These are phyloP conservation scores for Menidia beryllina DNA, from an alignment of 2,113 vertebrate genomes.

Conservation along the genomic window DNA sequence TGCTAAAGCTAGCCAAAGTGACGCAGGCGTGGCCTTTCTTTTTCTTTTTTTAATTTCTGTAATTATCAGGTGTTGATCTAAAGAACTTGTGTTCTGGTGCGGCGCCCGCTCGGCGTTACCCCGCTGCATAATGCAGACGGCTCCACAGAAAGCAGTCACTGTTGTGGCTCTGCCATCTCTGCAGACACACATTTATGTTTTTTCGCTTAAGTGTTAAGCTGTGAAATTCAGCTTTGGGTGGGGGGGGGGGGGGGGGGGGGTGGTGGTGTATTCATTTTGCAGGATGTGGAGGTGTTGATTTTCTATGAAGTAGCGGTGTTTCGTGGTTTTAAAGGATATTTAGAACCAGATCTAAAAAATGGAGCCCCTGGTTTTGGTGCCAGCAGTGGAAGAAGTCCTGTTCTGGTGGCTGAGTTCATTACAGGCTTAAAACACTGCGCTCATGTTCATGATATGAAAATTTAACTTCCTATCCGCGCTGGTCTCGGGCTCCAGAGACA, in stretches of 20 bases:
- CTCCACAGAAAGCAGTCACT: not conserved
- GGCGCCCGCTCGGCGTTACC: not conserved
- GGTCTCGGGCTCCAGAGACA: not conserved
- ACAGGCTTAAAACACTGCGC: slow-evolving; percentile 25
- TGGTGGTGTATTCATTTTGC: slow-evolving; percentile 22
- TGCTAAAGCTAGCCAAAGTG: too few species aligned
- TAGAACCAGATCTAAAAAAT: slow-evolving; percentile 1
- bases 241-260: too few species aligned
- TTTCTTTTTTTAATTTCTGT: too few species aligned
- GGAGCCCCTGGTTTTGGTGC: not conserved
- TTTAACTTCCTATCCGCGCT: slow-evolving; percentile 22
- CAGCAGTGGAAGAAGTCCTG: not conserved
- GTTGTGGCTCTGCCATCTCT: not conserved
- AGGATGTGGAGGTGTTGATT: slow-evolving; percentile 31
- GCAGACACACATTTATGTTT: not conserved
- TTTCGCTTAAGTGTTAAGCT: slow-evolving; percentile 11
- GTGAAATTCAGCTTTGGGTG: slow-evolving; percentile 5
- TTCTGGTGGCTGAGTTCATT: slow-evolving; percentile 25
- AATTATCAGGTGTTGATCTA: too few species aligned
- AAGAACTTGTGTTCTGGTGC: not conserved
- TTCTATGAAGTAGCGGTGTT: slow-evolving; percentile 19
- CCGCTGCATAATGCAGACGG: not conserved
- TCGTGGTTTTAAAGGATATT: slow-evolving; percentile 16
- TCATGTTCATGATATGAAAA: slow-evolving; percentile 21
- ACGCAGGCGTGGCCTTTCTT: too few species aligned